Evolutionary conservation across 2,888 invertebrate genomes (phyloP), one percentile per base, ranked within the genome.

Genomic region (Polydesmus complanatus): DNA sequence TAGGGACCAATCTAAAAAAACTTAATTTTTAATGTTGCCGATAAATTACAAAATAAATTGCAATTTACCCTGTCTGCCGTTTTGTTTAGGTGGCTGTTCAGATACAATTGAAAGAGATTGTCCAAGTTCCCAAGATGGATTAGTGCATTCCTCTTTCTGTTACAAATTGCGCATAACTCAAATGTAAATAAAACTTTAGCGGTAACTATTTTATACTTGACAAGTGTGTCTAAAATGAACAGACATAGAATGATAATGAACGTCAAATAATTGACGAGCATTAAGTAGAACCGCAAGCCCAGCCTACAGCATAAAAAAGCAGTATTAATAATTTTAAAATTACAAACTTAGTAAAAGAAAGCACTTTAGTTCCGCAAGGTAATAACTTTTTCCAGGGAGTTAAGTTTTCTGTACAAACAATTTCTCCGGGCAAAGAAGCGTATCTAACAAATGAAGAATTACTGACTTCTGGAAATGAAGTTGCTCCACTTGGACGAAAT

Each of bases 311-410:
- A 51, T 47, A 65, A 65, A 65, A 62, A 60, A 22, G 14, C 26
- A 14, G 14, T 14, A 37, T 8, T 37, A 5, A 8, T 8, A 37
- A 14, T 37, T 37, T 14, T 37, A 8, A 37, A 8, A 37, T 37
- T 37, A 37, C 37, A 5, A 21, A 52, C 19, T 27, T 2, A 62
- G 23, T 54, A 27, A 11, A 8, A 8, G n/a, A 22, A 23, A n/a
- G 27, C 47, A 37, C 81, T 73, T 81, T 85, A n/a, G 87, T 85
- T 73, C 88, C 88, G 76, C 98, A 99, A 0, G 98, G 97, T 54
- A 99, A 74, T 2, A 99, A 77, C 73, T 97, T 98, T 70, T 94
- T 93, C 88, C 96, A 97, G 0, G 98, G 97, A 18, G 98, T 97
- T 68, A 98, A 77, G 77, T 98, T 98, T 77, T 99, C 98, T 0